phyloP scores from a whole-genome alignment of 2,797 vertebrate genomes.

The Neosilurus hyrtlii region DNA sequence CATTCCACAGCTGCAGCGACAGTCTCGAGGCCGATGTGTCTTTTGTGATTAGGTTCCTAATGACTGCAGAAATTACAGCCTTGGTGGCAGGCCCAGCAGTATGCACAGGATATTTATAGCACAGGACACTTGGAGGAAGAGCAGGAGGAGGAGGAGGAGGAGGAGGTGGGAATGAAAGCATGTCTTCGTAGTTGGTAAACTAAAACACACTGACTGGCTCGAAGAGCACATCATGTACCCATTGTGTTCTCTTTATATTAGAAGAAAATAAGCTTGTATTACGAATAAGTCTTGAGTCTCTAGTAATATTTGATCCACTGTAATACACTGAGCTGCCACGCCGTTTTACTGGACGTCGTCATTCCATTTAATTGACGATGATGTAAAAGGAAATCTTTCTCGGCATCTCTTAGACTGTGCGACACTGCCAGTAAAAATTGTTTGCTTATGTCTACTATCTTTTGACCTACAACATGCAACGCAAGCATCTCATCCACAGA shows the following conservation, averaged over 20 bases:
- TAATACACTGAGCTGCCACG: neutral
- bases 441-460: neutral
- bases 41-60: constrained; percentile 70
- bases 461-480: neutral
- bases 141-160: neutral
- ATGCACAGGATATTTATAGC: constrained; percentile 62
- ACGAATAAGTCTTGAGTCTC: neutral
- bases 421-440: neutral
- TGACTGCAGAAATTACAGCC: constrained; percentile 67
- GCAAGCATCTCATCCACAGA: neutral
- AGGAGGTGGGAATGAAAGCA: neutral
- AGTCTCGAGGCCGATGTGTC: constrained; percentile 59
- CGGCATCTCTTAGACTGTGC: neutral
- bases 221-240: neutral
- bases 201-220: constrained; percentile 2
- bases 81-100: constrained; percentile 62
- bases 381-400: neutral
- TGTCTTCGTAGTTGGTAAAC: constrained; percentile 13
- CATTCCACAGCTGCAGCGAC: constrained; percentile 67
- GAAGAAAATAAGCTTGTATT: neutral
- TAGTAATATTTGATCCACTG: neutral
- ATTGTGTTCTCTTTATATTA: neutral
- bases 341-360: neutral
- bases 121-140: constrained; percentile 46
- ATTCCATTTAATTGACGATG: neutral